Evolutionary conservation across 2,797 vertebrate genomes (phyloP).

Genomic region (Tympanoctomys barrerae): DNA sequence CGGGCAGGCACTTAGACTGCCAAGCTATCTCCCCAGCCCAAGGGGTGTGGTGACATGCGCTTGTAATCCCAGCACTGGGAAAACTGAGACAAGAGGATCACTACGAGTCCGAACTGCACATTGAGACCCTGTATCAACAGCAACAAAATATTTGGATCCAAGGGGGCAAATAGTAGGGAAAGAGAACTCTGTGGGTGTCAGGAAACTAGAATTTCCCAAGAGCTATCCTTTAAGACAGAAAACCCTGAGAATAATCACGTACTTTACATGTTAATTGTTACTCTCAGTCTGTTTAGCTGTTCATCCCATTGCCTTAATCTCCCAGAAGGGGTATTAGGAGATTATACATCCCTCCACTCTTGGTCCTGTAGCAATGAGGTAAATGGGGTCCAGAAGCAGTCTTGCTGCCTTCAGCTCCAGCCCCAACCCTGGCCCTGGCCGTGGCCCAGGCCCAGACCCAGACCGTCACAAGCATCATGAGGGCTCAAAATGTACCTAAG

Average conservation of each 20-base stretch:
- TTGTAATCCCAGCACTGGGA: too few species aligned
- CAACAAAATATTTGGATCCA: not conserved
- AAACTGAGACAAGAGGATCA: too few species aligned
- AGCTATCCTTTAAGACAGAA: not conserved
- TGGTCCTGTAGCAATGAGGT: fast-evolving
- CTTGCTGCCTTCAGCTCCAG: too few species aligned
- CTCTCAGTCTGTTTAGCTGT: too few species aligned
- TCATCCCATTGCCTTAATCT: not conserved
- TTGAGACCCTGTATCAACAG: too few species aligned
- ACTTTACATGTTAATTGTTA: not conserved
- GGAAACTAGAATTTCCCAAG: not conserved
- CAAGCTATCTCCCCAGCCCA: too few species aligned
- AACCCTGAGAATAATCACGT: not conserved
- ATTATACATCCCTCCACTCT: fast-evolving
- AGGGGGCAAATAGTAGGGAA: not conserved
- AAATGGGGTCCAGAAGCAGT: fast-evolving
- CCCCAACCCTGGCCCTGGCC: fast-evolving
- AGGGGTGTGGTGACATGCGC: too few species aligned
- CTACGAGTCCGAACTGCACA: too few species aligned
- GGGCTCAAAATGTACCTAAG: not conserved
- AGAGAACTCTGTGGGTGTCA: not conserved
- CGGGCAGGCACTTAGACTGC: too few species aligned
- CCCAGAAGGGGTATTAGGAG: not conserved
- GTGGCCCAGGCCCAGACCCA: fast-evolving
- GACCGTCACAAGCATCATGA: fast-evolving